Evolutionary conservation across 2,797 vertebrate species (phyloP), one percentile per base, ranked within the genome.

Genomic region (Alectoris magna): DNA sequence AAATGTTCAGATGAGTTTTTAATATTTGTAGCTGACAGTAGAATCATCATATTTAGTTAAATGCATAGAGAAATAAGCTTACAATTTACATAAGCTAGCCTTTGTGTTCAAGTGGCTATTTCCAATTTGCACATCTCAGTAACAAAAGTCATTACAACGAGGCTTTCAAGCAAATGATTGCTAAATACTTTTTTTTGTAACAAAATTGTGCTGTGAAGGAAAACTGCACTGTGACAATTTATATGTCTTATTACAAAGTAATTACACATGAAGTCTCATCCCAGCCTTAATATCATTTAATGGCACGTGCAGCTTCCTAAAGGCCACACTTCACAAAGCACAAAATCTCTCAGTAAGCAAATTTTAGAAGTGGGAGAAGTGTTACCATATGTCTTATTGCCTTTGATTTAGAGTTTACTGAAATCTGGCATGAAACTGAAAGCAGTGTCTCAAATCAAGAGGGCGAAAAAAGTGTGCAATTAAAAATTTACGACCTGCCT

Each of bases 401-500:
- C 46, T 87, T 77, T 85, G 60, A 70, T 69, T 79, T 43, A 67
- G 39, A 74, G 14, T 44, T 89, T 85, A 79, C 17, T 67, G 46
- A 89, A 87, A 87, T 24, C 41, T 79, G 49, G 12, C 78, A 75
- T 29, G 38, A 91, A 91, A 82, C 29, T 58, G 84, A 87, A 93
- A 93, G 26, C 8, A 48, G 16, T 23, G 36, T 90, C 83, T 43
- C 62, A 64, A 77, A 51, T 11, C 1, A 2, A 78, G 24, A 90
- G 55, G 53, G 55, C 18, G 34, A 55, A 73, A 73, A 53, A 55
- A 38, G 39, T 6, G n/a, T 60, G 19, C 23, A 55, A 68, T 31
- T 39, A 43, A 72, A 18, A 80, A 68, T 62, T 73, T 56, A 74
- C 29, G 46, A 79, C 38, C 26, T 60, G 41, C 29, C 41, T 71